These are phyloP conservation scores for Entomobrya proxima DNA, from an alignment of 2,888 invertebrate genomes.

Conservation along the genomic window DNA sequence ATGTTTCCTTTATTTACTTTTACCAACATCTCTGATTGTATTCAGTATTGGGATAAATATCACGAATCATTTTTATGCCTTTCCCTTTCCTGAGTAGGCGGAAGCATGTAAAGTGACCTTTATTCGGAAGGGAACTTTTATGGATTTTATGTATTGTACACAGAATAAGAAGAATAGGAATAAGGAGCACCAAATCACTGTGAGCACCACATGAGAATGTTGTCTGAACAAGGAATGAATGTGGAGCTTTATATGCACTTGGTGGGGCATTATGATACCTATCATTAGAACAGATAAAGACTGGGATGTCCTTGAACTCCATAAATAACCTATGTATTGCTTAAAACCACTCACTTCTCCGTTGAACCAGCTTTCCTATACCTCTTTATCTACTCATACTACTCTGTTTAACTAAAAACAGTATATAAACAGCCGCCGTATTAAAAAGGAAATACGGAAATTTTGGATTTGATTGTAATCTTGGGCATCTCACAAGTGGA, in stretches of 20 bases:
- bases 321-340: constrained; percentile 3
- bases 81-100: constrained; percentile 13
- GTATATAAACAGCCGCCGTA: too few species aligned
- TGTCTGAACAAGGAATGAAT: too few species aligned
- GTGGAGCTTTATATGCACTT: too few species aligned
- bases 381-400: not conserved
- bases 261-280: constrained; percentile 14
- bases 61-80: constrained; percentile 40
- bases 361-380: not conserved
- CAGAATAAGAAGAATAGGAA: not conserved
- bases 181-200: too few species aligned
- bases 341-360: not conserved
- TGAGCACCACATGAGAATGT: too few species aligned
- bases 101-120: constrained; percentile 30
- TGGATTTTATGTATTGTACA: not conserved
- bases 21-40: constrained; percentile 7
- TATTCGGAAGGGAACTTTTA: constrained; percentile 27
- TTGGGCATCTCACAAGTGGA: not conserved
- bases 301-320: constrained; percentile 32
- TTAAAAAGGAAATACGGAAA: not conserved
- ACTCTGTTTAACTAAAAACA: too few species aligned
- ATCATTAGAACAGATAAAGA: not conserved
- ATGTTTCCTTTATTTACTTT: not conserved
- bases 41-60: constrained; percentile 44
- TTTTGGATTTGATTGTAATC: not conserved